Conservation (phyloP, 2,888 invertebrate species). For the Oegoconia quadripuncta region DNA sequence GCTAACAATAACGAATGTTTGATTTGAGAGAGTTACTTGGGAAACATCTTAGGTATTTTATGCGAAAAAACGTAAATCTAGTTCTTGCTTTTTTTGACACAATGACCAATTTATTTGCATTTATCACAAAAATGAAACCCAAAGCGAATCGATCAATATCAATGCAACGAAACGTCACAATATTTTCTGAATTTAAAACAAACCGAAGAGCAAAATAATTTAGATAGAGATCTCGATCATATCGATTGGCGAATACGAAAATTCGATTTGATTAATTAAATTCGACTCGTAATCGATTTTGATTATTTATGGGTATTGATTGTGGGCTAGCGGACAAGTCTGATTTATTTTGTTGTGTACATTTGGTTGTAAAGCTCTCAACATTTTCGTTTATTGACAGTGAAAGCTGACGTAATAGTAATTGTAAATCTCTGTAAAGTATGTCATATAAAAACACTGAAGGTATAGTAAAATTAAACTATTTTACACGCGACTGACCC, state of each 20-base stretch:
- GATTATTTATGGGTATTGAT: constrained; percentile 55
- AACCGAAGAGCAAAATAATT: constrained; percentile 21
- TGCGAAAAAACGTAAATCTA: no score
- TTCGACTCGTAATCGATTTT: constrained; percentile 58
- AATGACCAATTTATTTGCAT: no score
- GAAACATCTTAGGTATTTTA: no score
- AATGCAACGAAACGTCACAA: constrained; percentile 2
- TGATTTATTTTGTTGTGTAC: constrained; percentile 35
- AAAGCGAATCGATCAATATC: no score
- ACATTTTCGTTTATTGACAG: not conserved
- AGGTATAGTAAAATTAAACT: no score
- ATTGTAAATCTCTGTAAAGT: no score
- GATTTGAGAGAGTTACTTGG: no score
- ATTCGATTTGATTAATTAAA: constrained; percentile 54
- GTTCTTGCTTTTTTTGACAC: no score
- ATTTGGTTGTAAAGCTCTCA: constrained; percentile 1
- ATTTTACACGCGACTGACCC: no score
- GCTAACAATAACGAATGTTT: no score
- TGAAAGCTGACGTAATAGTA: constrained; percentile 2
- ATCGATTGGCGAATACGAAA: constrained; percentile 38
- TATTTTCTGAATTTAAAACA: constrained; percentile 20
- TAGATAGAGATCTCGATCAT: constrained; percentile 46
- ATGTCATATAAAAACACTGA: no score
- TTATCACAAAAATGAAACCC: no score
- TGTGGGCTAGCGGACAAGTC: constrained; percentile 33